Base-by-base conservation (phyloP, 2,888 invertebrate genomes). In the Oxyscelio sp. region DNA sequence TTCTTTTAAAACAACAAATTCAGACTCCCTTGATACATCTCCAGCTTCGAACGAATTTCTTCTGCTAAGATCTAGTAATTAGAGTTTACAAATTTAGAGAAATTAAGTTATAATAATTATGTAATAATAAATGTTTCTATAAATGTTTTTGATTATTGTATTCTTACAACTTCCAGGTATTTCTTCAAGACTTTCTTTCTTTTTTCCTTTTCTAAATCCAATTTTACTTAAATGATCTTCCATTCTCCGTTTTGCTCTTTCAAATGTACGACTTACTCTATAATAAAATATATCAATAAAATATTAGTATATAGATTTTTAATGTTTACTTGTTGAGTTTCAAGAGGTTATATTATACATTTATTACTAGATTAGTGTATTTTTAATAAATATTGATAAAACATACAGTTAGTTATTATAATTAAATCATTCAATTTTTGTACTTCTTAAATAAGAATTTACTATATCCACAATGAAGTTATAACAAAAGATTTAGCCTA, bases 111-210 rank as follows among this genome's bases (percentile, higher is more conserved):
- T 19, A n/a, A n/a, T n/a, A n/a, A n/a, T n/a, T n/a, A n/a, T n/a
- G n/a, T n/a, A n/a, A n/a, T n/a, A n/a, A n/a, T n/a, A n/a, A n/a
- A n/a, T n/a, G n/a, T n/a, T n/a, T n/a, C n/a, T n/a, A n/a, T n/a
- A n/a, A n/a, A n/a, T n/a, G n/a, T n/a, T n/a, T n/a, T n/a, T 17
- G 19, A 21, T 22, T 54, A 40, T 43, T 21, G 1, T n/a, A 6
- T 38, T 94, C 96, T 96, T 94, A 97, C 97, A 96, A 90, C 96
- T 96, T 88, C 97, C 97, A 81, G 97, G 96, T 1, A 97, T 96
- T 93, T 99, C 98, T 94, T 98, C 98, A 85, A 97, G 96, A 91
- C 98, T 98, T 94, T 98, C 97, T 93, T 97, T 98, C 93, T 98
- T 98, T 15, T 97, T 97, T 92, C 97, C 97, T 92, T 98, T 98